Conservation (phyloP, 1,140 invertebrate species). For the Tigriopus japonicus region DNA sequence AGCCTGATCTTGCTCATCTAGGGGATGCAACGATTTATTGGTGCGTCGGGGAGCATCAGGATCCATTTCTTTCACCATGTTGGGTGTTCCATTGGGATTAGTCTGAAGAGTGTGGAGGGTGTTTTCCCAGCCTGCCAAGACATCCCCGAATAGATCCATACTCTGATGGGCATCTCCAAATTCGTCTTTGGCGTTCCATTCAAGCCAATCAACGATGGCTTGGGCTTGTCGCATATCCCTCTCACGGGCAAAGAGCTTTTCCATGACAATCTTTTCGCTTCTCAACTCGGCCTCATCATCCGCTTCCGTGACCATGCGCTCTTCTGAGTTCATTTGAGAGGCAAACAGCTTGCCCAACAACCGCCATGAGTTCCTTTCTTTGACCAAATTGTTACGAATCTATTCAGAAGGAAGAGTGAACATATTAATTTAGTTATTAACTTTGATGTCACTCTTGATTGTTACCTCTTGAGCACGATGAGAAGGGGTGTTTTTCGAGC, state of each 20-base stretch:
- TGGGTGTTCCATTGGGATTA: conserved; percentile 14
- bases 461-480: neutral
- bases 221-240: conserved; percentile 34
- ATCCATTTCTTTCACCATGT: conserved; percentile 54
- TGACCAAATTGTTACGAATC: conserved; percentile 54
- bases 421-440: neutral
- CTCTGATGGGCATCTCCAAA: conserved; percentile 29
- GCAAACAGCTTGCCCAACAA: conserved; percentile 55
- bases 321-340: conserved; percentile 45
- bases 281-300: conserved; percentile 43
- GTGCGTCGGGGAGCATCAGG: conserved; percentile 77
- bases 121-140: conserved; percentile 68
- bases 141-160: conserved; percentile 48
- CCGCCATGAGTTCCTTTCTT: conserved; percentile 71
- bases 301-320: conserved; percentile 38
- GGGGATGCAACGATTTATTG: conserved; percentile 55
- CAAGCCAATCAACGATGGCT: conserved; percentile 78
- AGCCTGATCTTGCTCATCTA: conserved; percentile 38
- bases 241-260: conserved; percentile 11
- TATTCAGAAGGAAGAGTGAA: conserved; percentile 45
- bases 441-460: neutral
- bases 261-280: conserved; percentile 6
- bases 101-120: conserved; percentile 55
- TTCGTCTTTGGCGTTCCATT: conserved; percentile 51
- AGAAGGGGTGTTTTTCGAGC: too few relatives aligned